Percentiles rank a stretch among this genome's conserved stretches.
Conservation (phyloP, 1,140 invertebrate genomes). For the Zeugodacus cucurbitae region DNA sequence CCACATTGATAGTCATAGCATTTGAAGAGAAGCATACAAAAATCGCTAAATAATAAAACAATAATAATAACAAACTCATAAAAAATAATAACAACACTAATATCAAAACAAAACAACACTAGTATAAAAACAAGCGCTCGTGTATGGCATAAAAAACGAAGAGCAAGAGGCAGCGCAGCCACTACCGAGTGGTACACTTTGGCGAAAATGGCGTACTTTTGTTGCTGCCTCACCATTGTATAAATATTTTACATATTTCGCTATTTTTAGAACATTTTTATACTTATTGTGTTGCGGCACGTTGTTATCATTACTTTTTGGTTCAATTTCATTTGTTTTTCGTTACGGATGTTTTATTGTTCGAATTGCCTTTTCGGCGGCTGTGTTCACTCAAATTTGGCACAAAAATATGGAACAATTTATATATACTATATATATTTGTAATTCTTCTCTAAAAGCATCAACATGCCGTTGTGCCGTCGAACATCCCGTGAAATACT, state of each 20-base stretch:
- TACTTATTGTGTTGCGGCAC: not conserved
- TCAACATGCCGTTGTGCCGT: not conserved
- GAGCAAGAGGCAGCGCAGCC: too few relatives aligned
- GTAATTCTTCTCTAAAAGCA: not conserved
- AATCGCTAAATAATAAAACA: not conserved
- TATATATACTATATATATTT: not conserved
- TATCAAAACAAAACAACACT: not conserved
- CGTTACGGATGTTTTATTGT: not conserved
- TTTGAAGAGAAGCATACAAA: too few relatives aligned
- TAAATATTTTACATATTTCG: not conserved
- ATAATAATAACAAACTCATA: not conserved
- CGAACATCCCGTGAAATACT: too few relatives aligned
- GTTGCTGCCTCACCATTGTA: not conserved
- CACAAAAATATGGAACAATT: slow-evolving; percentile 25
- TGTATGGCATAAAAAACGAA: not conserved
- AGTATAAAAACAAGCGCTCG: not conserved
- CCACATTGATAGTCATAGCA: too few relatives aligned
- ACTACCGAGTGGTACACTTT: not conserved
- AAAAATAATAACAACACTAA: not conserved
- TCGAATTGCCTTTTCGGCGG: not conserved
- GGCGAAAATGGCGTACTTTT: not conserved
- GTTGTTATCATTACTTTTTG: not conserved
- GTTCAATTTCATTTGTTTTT: not conserved
- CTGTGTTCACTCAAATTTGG: not conserved
- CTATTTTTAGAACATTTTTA: not conserved